Evolutionary conservation across 2,888 invertebrate genomes (phyloP), one percentile per base, ranked within the genome.

Genomic region (Incurvaria masculella): DNA sequence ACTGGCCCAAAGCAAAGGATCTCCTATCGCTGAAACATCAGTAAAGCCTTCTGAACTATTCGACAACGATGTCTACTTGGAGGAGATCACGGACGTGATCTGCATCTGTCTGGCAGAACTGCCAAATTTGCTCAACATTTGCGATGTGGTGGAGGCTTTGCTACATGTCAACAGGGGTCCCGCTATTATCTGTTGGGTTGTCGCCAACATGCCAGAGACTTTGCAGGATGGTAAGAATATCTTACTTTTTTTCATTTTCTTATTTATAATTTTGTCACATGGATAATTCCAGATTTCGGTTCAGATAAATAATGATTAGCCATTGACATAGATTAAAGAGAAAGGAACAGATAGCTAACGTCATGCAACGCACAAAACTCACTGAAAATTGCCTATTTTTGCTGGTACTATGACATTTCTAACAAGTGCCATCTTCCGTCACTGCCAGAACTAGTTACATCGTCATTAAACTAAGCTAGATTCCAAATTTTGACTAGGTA

Each of bases 91-190:
- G 40, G 96, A 97, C 75, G 94, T 96, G 0, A 84, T 97, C 45
- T 95, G 94, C 65, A 95, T 97, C 50, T 92, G 94, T 23, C 79
- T 97, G 49, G 95, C 96, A 8, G 97, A 97, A 67, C 72, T 97
- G 33, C 96, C 97, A 0, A 90, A 91, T 46, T 80, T 96, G 44
- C 71, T 97, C 2, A 91, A 88, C 47, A 84, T 95, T 46, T 81
- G 88, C 54, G 92, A 91, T 55, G 81, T 91, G 48, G 85, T 90
- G 5, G 97, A 97, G 74, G 91, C 93, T 1, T 69, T 97, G 18
- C 75, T 97, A 2, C 89, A 93, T 71, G 89, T 97, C 0, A 91
- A 91, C 59, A 91, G 94, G 71, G 97, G 97, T 0, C 86, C 93
- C 11, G 84, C 87, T 55, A 89, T 97, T 51, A 89, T 97, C 58